These are phyloP conservation scores for Mantis religiosa DNA, from an alignment of 2,888 invertebrate genomes.

Conservation along the genomic window DNA sequence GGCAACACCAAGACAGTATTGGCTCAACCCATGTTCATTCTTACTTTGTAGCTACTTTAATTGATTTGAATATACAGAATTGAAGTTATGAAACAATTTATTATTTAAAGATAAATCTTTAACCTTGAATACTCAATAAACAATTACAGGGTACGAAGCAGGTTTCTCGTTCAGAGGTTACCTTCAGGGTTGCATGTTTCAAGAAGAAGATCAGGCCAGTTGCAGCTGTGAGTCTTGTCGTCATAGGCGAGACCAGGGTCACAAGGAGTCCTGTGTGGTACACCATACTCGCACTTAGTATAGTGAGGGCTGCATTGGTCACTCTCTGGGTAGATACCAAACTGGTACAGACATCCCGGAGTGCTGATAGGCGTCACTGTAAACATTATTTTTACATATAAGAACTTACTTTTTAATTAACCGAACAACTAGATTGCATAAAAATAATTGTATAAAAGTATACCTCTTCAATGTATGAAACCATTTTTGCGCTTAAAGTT, in stretches of 20 bases:
- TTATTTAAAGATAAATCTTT: no score
- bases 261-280: conserved; percentile 75
- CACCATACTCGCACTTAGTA: conserved; percentile 79
- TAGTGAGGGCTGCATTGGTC: conserved; percentile 79
- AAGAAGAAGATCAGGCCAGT: conserved; percentile 87
- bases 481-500: no score
- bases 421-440: background rate
- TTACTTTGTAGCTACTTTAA: no score
- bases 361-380: conserved; percentile 74
- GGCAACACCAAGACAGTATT: no score
- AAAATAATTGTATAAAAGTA: background rate
- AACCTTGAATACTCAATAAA: no score
- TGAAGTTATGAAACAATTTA: no score
- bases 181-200: conserved; percentile 85
- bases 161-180: conserved; percentile 37
- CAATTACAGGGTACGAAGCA: no score
- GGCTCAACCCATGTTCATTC: no score
- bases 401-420: no score
- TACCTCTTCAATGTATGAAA: no score
- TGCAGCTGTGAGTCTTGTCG: conserved; percentile 81
- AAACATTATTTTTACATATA: conserved; percentile 36
- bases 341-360: conserved; percentile 83
- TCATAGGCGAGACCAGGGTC: conserved; percentile 86
- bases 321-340: conserved; percentile 81
- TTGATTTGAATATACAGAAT: no score